Base-by-base conservation (phyloP, 2,113 vertebrate species). In the Turnix velox region DNA sequence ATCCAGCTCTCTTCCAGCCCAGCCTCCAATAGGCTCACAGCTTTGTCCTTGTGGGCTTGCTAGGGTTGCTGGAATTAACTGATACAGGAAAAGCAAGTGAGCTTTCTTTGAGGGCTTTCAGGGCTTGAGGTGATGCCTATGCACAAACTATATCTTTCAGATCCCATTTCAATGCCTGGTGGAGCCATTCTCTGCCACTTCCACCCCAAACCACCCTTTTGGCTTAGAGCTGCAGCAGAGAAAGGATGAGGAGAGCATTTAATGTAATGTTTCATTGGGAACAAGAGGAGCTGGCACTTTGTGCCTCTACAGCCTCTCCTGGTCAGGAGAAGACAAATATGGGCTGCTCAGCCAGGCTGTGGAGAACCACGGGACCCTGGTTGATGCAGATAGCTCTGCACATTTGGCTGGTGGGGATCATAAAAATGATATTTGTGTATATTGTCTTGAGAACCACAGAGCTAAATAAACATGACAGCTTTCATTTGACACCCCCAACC, bases 401-500 rank as follows among this genome's bases (percentile, higher is more conserved):
- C 73, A 23, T 69, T 61, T 72, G 67, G 68, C 68, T 92, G 92
- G 46, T 80, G 74, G 74, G 66, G 69, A 89, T 20, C 84, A 80
- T 79, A 91, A 92, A 92, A 92, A 25, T 17, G 33, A 43, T 88
- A 92, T 95, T 93, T 88, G 92, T 94, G 69, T 62, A 72, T 71
- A 72, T 94, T 87, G 49, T 93, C 88, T 75, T 18, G 62, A 95
- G 80, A 93, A 82, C 68, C 88, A 72, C 1, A 1, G 81, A 84
- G 87, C 84, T 95, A 95, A 96, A 94, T 79, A 95, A 94, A 92
- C 33, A 81, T 84, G 94, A 91, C 91, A 85, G 91, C 58, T 94
- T 94, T 87, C 87, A 73, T 69, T 91, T 94, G 96, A 92, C 91
- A 85, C 73, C 82, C 71, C 67, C 87, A 96, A 57, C 78, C 95